phyloP scores from a whole-genome alignment of 2,888 invertebrate species.

The Neoascia interrupta region DNA sequence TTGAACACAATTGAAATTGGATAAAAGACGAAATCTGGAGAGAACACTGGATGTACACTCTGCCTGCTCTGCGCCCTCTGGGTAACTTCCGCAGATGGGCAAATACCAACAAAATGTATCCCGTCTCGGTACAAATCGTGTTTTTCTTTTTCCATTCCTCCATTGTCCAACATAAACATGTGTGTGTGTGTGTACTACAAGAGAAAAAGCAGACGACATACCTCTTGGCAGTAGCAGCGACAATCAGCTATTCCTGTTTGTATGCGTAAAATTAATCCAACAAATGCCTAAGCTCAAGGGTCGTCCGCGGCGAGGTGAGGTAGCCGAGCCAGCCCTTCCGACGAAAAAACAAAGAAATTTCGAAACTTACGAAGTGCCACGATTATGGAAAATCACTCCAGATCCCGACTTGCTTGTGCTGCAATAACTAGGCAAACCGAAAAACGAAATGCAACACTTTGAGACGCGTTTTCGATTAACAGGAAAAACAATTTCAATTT shows the following conservation, averaged over 20 bases:
- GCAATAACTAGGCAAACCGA: not conserved
- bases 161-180: no score
- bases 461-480: no score
- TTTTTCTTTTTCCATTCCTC: conserved; percentile 12
- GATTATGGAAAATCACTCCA: conserved; percentile 14
- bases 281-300: conserved; percentile 43
- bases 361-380: conserved; percentile 5
- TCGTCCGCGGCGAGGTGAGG: conserved; percentile 20
- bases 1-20: conserved; percentile 23
- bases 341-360: not conserved
- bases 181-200: conserved; percentile 10
- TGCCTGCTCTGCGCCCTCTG: conserved; percentile 27
- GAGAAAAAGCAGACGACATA: conserved; percentile 23
- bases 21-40: conserved; percentile 23
- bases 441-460: not conserved
- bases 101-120: not conserved
- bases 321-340: conserved; percentile 16
- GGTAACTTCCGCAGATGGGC: conserved; percentile 64
- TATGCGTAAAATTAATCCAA: conserved; percentile 49
- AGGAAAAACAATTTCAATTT: not conserved
- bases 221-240: conserved; percentile 17
- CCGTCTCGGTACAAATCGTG: not conserved
- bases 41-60: conserved; percentile 40
- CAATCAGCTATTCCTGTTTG: conserved; percentile 35
- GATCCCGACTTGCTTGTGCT: not conserved